Evolutionary conservation across 2,888 invertebrate genomes (phyloP).

Genomic region (Odontothrips loti): DNA sequence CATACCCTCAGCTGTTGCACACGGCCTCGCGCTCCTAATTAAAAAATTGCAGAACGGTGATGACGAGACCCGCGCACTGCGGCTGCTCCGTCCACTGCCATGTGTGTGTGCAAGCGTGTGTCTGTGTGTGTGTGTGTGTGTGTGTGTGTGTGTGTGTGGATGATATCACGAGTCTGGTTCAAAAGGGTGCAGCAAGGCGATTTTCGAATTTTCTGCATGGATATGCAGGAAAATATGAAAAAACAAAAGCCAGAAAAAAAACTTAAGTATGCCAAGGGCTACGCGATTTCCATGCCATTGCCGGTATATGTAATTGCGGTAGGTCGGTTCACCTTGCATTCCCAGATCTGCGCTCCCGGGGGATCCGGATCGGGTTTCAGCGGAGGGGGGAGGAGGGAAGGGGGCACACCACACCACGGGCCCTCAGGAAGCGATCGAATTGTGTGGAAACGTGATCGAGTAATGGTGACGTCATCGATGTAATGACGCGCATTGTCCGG

Average conservation of each 20-base stretch:
- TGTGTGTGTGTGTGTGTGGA: neutral
- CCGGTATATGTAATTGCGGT: neutral
- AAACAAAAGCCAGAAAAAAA: neutral
- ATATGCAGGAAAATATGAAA: neutral
- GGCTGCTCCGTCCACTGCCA: no score
- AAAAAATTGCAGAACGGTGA: neutral
- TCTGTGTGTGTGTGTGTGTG: neutral
- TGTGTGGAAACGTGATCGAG: no score
- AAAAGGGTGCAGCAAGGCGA: no score
- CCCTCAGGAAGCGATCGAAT: no score
- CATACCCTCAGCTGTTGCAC: neutral
- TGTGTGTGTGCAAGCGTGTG: neutral
- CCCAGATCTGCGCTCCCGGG: neutral
- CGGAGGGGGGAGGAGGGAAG: neutral
- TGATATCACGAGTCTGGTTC: neutral
- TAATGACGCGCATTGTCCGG: neutral
- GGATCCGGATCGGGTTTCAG: neutral
- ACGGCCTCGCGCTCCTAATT: slow-evolving; percentile 7
- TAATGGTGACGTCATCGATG: no score
- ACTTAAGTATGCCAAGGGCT: no score
- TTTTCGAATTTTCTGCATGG: no score
- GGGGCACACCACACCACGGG: neutral
- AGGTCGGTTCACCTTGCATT: neutral
- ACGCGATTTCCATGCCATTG: neutral
- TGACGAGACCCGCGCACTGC: neutral